phyloP scores from a whole-genome alignment of 2,888 invertebrate genomes.

The Parapristionchus giblindavisi region DNA sequence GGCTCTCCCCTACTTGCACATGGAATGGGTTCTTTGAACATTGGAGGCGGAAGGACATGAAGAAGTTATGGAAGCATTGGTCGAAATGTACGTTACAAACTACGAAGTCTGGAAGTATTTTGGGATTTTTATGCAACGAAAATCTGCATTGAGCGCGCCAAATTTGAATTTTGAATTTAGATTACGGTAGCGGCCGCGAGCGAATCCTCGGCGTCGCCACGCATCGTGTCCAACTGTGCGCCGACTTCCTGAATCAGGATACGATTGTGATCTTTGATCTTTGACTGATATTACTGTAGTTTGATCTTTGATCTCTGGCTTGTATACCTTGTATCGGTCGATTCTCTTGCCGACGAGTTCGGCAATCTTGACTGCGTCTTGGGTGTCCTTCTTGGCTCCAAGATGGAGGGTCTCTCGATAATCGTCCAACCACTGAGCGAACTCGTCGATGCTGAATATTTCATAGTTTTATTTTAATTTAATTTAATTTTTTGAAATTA shows the following conservation, averaged over 20 bases:
- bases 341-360: conserved; percentile 54
- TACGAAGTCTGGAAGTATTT: too few species aligned
- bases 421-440: conserved; percentile 52
- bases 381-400: conserved; percentile 56
- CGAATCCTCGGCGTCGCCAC: conserved; percentile 55
- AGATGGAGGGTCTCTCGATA: conserved; percentile 59
- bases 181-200: conserved; percentile 45
- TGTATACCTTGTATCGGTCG: conserved; percentile 47
- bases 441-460: conserved; percentile 46
- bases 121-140: too few species aligned
- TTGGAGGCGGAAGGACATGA: too few species aligned
- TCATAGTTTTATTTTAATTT: too few species aligned
- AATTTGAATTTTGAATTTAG: too few species aligned
- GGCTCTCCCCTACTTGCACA: too few species aligned
- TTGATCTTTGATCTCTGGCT: conserved; percentile 13
- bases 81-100: too few species aligned
- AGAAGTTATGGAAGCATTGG: too few species aligned
- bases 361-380: conserved; percentile 58
- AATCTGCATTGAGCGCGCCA: too few species aligned
- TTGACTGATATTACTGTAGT: background rate
- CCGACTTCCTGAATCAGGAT: conserved; percentile 52
- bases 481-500: too few species aligned
- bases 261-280: background rate
- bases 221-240: conserved; percentile 54
- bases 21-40: too few species aligned